These are phyloP conservation scores for Cephalotes varians DNA, from an alignment of 2,888 invertebrate species.

Conservation along the genomic window DNA sequence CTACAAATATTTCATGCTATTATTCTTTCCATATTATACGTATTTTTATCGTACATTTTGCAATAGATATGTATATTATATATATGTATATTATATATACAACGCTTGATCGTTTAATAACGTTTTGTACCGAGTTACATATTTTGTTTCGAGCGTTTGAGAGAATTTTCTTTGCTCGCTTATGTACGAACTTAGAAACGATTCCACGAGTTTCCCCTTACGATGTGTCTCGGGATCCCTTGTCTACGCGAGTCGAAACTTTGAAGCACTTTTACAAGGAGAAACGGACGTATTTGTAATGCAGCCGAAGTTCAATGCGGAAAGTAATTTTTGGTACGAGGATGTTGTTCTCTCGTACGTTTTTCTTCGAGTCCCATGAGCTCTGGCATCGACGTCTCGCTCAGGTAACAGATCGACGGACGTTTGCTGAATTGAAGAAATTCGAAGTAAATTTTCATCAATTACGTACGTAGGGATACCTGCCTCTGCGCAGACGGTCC, in stretches of 20 bases:
- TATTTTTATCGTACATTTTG: not conserved
- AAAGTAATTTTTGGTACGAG: conserved; percentile 61
- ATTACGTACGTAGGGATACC: conserved; percentile 17
- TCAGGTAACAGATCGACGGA: conserved; percentile 43
- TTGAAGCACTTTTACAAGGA: conserved; percentile 50
- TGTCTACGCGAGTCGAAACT: conserved; percentile 57
- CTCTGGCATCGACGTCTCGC: conserved; percentile 40
- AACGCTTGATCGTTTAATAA: not conserved
- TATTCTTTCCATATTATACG: not conserved
- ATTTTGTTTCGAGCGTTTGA: conserved; percentile 23
- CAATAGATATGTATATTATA: not conserved
- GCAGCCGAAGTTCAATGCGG: conserved; percentile 59
- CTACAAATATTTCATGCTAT: not conserved
- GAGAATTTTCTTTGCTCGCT: conserved; percentile 13
- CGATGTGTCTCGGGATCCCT: conserved; percentile 44
- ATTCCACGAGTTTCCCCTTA: conserved; percentile 50
- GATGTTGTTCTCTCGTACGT: conserved; percentile 43
- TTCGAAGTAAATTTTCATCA: conserved; percentile 49
- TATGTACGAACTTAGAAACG: conserved; percentile 28
- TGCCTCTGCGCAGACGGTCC: not conserved
- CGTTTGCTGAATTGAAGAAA: conserved; percentile 49
- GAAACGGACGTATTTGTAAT: conserved; percentile 61
- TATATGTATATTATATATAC: too few species aligned
- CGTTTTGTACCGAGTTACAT: not conserved
- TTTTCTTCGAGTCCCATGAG: conserved; percentile 53